A percentile compares a stretch with the other conserved stretches of the same genome.
Conservation (phyloP, 2,113 vertebrate species). For the Lasiurus borealis region DNA sequence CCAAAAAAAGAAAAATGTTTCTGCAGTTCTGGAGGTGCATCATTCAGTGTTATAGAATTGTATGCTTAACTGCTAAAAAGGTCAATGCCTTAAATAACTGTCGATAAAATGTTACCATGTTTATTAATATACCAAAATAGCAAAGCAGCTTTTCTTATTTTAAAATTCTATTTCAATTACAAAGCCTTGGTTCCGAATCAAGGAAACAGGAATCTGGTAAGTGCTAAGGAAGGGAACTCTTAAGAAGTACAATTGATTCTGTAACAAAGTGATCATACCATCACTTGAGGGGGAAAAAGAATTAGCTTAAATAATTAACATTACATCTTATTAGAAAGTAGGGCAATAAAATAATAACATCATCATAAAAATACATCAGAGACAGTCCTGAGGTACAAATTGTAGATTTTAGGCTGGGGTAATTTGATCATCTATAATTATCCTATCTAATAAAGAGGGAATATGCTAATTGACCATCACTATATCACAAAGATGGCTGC, state of each 20-base stretch:
- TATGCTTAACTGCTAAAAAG: not conserved
- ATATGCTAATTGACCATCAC: too few relatives aligned
- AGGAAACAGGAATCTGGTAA: not conserved
- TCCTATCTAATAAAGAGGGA: too few relatives aligned
- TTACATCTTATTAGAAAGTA: conserved; percentile 20
- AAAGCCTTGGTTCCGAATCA: not conserved
- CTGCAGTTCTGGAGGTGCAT: not conserved
- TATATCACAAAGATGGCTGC: too few relatives aligned
- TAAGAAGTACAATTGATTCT: not conserved
- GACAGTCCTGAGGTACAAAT: not conserved
- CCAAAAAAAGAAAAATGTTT: not conserved
- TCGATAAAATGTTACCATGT: not conserved
- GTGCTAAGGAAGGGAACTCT: not conserved
- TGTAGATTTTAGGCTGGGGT: not conserved
- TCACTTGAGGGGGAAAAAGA: not conserved
- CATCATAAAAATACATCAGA: not conserved
- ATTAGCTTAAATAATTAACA: conserved; percentile 58
- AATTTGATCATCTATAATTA: conserved; percentile 1
- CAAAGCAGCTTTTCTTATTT: conserved; percentile 2
- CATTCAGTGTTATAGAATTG: not conserved
- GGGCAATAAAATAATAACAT: not conserved
- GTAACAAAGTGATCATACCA: not conserved
- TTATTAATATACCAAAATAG: conserved; percentile 8
- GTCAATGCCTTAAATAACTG: not conserved
- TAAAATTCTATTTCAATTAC: conserved; percentile 10